These are phyloP conservation scores for Myotis daubentonii DNA, from an alignment of 2,797 vertebrate genomes.

Conservation along the genomic window DNA sequence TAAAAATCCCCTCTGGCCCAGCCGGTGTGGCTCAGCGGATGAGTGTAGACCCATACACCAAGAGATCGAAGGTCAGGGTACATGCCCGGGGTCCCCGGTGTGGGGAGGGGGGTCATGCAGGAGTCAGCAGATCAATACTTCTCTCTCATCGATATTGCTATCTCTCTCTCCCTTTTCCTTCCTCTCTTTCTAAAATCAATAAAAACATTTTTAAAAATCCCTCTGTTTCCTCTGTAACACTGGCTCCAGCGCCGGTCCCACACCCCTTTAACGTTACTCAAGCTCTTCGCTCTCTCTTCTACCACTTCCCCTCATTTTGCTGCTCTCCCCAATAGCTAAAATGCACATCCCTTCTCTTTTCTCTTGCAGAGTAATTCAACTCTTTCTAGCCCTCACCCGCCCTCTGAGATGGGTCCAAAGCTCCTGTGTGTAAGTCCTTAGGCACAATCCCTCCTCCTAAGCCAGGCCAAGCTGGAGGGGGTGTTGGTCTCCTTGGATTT, in stretches of 20 bases:
- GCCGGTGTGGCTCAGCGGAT: neutral
- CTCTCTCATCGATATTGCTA: neutral
- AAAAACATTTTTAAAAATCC: neutral
- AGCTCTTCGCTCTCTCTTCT: neutral
- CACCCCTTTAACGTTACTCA: neutral
- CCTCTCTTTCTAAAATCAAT: neutral
- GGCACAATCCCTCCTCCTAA: neutral
- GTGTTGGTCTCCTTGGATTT: neutral
- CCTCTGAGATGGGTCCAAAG: neutral
- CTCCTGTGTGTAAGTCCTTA: neutral
- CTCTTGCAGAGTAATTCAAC: neutral
- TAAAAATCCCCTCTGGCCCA: neutral
- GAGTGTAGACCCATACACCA: neutral
- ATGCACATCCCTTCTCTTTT: neutral
- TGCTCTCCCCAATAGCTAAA: neutral
- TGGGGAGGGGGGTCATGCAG: neutral
- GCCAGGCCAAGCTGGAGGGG: neutral
- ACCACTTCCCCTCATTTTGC: neutral
- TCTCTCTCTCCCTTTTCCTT: neutral
- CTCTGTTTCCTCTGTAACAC: neutral
- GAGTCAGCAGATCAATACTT: neutral
- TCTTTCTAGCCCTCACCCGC: neutral
- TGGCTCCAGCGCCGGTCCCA: neutral
- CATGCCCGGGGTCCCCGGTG: neutral
- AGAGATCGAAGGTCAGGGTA: neutral